Evolutionary conservation across 2,113 vertebrate species (phyloP), one percentile per base, ranked within the genome.

Genomic region (Microcebus ravelobensis): DNA sequence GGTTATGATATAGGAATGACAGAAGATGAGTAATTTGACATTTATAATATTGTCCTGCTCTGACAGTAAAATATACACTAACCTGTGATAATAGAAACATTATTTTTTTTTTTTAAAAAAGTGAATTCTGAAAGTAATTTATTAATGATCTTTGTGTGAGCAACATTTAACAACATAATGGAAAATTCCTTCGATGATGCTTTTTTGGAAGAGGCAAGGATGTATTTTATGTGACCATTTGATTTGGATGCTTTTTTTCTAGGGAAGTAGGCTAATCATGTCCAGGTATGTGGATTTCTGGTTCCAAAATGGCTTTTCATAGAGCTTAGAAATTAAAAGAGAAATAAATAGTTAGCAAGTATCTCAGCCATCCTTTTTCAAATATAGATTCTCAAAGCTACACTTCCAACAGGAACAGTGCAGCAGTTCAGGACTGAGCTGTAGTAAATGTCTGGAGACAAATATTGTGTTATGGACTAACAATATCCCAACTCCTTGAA

Each of bases 21-120:
- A 84, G 27, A 21, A 2, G 20, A 82, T 94, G 70, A 80, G 15
- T 79, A 90, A 96, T 93, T 73, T 93, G 61, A 71, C 61, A 74
- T 88, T 91, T 74, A 68, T 87, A 80, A 81, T 87, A 55, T 45
- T 84, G 34, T 85, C 55, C 31, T 92, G 77, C 29, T 81, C 8
- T 45, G 39, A 83, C 83, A 50, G 36, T 90, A 94, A 96, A 84
- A 59, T 84, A 76, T 39, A 65, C 1, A 45, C 31, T 70, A 70
- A 11, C 45, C 34, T 59, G 1, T 94, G 55, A 90, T 13, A 97
- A 91, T 14, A 76, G 13, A 92, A 80, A 59, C 13, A 10, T 39
- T 67, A n/a, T 21, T 65, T 94, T 91, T 48, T 94, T 1, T 87
- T 42, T 42, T 39, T 39, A 39, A 42, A 94, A 96, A 95, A 74